Evolutionary conservation across 1,140 invertebrate species (phyloP).

Genomic region (Brachionus angularis): DNA sequence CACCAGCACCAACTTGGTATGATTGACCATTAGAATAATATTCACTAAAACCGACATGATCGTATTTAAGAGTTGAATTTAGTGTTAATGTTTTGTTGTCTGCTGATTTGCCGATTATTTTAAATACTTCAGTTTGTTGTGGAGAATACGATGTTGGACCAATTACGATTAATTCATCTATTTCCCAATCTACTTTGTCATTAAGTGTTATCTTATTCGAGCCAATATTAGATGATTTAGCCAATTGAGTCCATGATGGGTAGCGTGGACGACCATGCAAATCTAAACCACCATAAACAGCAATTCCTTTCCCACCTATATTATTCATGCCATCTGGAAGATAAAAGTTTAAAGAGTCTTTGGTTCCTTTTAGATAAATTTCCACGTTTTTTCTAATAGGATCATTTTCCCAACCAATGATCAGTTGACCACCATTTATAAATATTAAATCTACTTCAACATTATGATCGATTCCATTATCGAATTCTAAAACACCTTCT

Average conservation of each 20-base stretch:
- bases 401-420: constrained; percentile 47
- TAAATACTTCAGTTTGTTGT: constrained; percentile 37
- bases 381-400: constrained; percentile 44
- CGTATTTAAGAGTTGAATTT: background rate
- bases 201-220: background rate
- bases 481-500: constrained; percentile 8
- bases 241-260: constrained; percentile 11
- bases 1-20: constrained; percentile 49
- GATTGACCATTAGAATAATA: constrained; percentile 26
- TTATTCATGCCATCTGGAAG: background rate
- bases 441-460: constrained; percentile 49
- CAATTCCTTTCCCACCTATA: constrained; percentile 18
- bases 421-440: constrained; percentile 50
- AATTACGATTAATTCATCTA: constrained; percentile 47
- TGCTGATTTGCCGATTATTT: constrained; percentile 4
- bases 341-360: constrained; percentile 34
- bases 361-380: constrained; percentile 50
- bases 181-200: background rate
- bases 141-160: background rate
- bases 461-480: constrained; percentile 32
- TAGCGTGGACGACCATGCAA: constrained; percentile 12
- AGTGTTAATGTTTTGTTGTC: constrained; percentile 25
- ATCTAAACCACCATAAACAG: constrained; percentile 38
- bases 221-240: background rate
- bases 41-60: constrained; percentile 10